phyloP scores from a whole-genome alignment of 2,888 invertebrate genomes.

The Micropterix aruncella region DNA sequence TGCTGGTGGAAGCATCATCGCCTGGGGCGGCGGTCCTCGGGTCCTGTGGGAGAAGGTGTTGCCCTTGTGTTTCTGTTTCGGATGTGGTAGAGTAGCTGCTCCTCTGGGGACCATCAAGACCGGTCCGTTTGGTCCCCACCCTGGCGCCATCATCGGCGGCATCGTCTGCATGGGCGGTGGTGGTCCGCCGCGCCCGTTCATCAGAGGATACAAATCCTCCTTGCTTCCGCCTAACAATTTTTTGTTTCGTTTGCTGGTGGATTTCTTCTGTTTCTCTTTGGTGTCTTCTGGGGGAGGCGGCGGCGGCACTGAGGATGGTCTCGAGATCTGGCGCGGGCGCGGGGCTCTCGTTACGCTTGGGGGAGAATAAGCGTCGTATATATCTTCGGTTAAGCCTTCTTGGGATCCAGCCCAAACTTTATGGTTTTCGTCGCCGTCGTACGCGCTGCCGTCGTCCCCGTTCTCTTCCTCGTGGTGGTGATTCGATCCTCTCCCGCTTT shows the following conservation, averaged over 20 bases:
- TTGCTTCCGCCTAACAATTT: constrained; percentile 41
- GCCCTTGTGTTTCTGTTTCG: constrained; percentile 26
- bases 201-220: constrained; percentile 42
- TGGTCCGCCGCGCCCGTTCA: constrained; percentile 37
- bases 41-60: constrained; percentile 40
- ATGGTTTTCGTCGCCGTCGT: constrained; percentile 87
- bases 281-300: constrained; percentile 60
- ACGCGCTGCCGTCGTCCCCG: constrained; percentile 55
- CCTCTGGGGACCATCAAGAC: constrained; percentile 36
- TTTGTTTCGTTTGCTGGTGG: constrained; percentile 37
- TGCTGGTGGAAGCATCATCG: constrained; percentile 23
- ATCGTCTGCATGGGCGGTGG: constrained; percentile 16
- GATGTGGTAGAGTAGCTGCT: constrained; percentile 31
- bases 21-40: constrained; percentile 40
- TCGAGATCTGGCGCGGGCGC: constrained; percentile 67
- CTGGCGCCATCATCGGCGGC: constrained; percentile 25
- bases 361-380: constrained; percentile 50
- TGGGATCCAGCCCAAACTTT: constrained; percentile 82
- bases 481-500: constrained; percentile 20
- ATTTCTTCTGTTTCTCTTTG: constrained; percentile 35
- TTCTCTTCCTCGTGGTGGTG: constrained; percentile 21
- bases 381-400: constrained; percentile 59
- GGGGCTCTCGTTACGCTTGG: constrained; percentile 47
- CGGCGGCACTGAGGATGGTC: constrained; percentile 71
- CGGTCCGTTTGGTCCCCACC: constrained; percentile 28